Percentiles rank a stretch among this genome's conserved stretches.
Conservation (phyloP, 2,113 vertebrate species). For the Chamaetylas fuelleborni region DNA sequence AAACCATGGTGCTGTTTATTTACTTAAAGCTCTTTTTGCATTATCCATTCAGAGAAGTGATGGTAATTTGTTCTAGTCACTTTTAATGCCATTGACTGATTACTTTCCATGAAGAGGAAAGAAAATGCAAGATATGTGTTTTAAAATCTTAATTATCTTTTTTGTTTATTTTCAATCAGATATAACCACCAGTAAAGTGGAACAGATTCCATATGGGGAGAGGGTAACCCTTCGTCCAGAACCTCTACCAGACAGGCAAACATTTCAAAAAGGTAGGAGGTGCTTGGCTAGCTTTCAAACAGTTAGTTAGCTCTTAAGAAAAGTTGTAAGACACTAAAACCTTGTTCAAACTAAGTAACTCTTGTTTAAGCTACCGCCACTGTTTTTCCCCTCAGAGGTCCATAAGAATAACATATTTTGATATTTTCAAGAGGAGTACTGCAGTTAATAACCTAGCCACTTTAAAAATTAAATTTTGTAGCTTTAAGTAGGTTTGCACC, state of each 20-base stretch:
- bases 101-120: neutral
- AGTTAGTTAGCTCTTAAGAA: neutral
- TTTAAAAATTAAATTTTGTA: neutral
- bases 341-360: neutral
- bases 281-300: neutral
- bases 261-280: slow-evolving; percentile 89
- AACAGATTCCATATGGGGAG: slow-evolving; percentile 94
- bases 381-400: neutral
- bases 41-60: neutral
- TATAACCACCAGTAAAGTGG: slow-evolving; percentile 84
- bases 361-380: neutral
- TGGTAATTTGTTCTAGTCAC: neutral
- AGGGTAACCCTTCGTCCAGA: slow-evolving; percentile 93
- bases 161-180: slow-evolving; percentile 62
- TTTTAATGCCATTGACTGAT: neutral
- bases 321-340: neutral
- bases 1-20: neutral
- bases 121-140: neutral
- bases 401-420: neutral
- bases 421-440: neutral
- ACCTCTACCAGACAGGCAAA: slow-evolving; percentile 80
- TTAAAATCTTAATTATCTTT: neutral
- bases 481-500: neutral
- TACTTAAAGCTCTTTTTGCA: neutral
- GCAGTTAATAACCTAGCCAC: neutral